A percentile compares a stretch with the other conserved stretches of the same genome.
phyloP scores from a whole-genome alignment of 2,888 invertebrate species.

The Cephus pygmeus region DNA sequence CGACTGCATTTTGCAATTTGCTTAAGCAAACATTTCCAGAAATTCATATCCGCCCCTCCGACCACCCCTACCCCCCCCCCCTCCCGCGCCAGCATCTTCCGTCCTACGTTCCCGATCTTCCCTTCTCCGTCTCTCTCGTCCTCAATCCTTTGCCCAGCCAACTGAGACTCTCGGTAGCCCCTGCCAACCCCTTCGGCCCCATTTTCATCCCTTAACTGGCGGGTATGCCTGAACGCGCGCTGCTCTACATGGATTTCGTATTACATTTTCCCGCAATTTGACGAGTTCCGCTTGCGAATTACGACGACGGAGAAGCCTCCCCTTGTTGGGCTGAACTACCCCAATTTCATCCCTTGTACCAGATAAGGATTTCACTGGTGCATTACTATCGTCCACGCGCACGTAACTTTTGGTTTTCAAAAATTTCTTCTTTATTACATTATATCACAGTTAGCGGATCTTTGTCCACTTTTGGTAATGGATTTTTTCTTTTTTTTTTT shows the following conservation, averaged over 20 bases:
- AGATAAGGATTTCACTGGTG: background rate
- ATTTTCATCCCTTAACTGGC: background rate
- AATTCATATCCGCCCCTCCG: constrained; percentile 47
- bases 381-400: background rate
- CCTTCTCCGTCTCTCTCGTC: background rate
- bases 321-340: background rate
- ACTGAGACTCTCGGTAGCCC: background rate
- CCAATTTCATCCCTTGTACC: background rate
- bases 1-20: constrained; percentile 46
- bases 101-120: background rate
- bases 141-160: background rate
- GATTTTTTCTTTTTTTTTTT: too few relatives aligned
- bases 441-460: too few relatives aligned
- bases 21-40: constrained; percentile 54
- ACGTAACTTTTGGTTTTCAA: background rate
- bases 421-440: background rate
- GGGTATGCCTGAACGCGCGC: background rate
- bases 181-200: background rate
- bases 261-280: background rate
- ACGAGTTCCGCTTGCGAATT: background rate
- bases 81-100: background rate
- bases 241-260: background rate
- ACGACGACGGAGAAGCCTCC: background rate
- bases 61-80: background rate
- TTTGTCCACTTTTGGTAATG: too few relatives aligned